Evolutionary conservation across 2,888 invertebrate species (phyloP).

Genomic region (Tenthredo mesomela): DNA sequence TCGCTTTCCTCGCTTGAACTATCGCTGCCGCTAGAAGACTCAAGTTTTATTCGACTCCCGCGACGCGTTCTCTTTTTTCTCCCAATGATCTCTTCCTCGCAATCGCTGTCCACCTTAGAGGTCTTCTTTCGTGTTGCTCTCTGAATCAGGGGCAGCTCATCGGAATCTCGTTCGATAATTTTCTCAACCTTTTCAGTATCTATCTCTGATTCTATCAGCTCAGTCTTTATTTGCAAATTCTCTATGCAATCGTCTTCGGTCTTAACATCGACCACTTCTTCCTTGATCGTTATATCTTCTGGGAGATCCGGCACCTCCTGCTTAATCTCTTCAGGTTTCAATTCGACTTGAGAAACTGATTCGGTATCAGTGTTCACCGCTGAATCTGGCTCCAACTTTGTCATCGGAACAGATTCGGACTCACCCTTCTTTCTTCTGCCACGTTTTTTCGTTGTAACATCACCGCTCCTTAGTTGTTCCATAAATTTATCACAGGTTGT

Average conservation of each 20-base stretch:
- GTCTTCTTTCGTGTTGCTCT: constrained; percentile 66
- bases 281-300: constrained; percentile 53
- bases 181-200: constrained; percentile 60
- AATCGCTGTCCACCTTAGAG: constrained; percentile 75
- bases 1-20: constrained; percentile 66
- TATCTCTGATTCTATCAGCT: constrained; percentile 67
- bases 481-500: constrained; percentile 89
- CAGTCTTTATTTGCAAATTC: constrained; percentile 57
- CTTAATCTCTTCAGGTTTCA: constrained; percentile 63
- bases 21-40: constrained; percentile 71
- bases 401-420: constrained; percentile 65
- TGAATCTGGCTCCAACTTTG: constrained; percentile 58
- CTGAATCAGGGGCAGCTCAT: constrained; percentile 71
- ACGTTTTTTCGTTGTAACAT: constrained; percentile 80
- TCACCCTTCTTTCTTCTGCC: constrained; percentile 79
- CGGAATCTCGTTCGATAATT: constrained; percentile 64
- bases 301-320: constrained; percentile 52
- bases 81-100: constrained; percentile 72
- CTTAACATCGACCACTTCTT: constrained; percentile 60
- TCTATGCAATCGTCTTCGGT: constrained; percentile 17
- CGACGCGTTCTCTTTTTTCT: constrained; percentile 70
- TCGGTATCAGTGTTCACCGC: constrained; percentile 57
- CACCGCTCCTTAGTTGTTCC: constrained; percentile 85
- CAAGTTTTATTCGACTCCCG: constrained; percentile 73
- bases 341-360: constrained; percentile 55